A percentile compares a stretch with the other conserved stretches of the same genome.
Evolutionary conservation across 2,113 vertebrate species (phyloP).

Genomic region (Caracal caracal): DNA sequence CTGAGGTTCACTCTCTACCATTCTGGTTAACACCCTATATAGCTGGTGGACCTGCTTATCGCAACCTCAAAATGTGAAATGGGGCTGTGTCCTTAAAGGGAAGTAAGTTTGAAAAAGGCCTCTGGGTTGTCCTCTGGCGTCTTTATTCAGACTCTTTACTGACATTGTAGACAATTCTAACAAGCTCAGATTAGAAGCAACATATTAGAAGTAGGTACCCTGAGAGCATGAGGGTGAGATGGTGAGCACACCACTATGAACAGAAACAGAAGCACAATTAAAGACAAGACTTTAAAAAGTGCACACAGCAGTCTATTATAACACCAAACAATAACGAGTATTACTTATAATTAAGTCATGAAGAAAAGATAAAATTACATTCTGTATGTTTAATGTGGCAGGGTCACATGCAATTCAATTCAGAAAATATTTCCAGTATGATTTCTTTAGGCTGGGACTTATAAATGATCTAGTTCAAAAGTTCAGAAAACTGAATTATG

Average conservation of each 20-base stretch:
- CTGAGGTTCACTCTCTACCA: background rate
- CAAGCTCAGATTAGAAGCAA: background rate
- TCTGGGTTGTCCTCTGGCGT: background rate
- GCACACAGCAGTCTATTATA: background rate
- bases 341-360: conserved; percentile 42
- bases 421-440: conserved; percentile 3
- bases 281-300: conserved; percentile 20
- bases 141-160: background rate
- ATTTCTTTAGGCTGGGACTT: background rate
- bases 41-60: background rate
- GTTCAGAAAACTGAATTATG: conserved; percentile 12
- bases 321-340: conserved; percentile 26
- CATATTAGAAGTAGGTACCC: background rate
- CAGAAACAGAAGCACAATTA: conserved; percentile 2
- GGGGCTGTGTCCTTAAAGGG: background rate
- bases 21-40: accelerated
- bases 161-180: conserved; percentile 3
- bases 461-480: background rate
- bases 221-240: background rate
- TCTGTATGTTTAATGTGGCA: conserved; percentile 22
- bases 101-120: background rate
- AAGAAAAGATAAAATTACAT: conserved; percentile 1
- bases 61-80: background rate
- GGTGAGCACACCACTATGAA: background rate
- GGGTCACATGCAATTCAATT: background rate